Evolutionary conservation across 2,113 vertebrate genomes (phyloP).

Genomic region (Eolophus roseicapilla): DNA sequence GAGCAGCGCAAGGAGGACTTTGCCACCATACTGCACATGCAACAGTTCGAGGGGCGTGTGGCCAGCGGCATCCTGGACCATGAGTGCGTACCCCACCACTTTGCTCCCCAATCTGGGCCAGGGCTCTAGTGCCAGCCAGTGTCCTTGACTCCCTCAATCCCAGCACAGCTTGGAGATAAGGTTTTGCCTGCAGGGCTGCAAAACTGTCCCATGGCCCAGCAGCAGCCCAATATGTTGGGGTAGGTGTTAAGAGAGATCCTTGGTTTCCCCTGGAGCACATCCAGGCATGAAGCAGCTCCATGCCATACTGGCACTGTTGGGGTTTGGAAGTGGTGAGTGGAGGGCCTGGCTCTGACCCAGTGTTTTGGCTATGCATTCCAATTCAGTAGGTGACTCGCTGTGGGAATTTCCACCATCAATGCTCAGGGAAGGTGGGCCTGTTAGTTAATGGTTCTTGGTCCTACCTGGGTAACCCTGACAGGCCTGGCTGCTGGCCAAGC

Average conservation of each 20-base stretch:
- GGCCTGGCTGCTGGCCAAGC: not conserved
- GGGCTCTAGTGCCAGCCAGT: not conserved
- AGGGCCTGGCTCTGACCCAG: not conserved
- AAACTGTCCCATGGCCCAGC: not conserved
- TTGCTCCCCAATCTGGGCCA: not conserved
- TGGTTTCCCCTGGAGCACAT: not conserved
- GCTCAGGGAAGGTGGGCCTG: not conserved
- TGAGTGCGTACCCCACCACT: slow-evolving; percentile 80
- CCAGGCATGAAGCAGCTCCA: not conserved
- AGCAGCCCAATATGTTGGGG: not conserved
- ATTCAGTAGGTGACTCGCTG: not conserved
- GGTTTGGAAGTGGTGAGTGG: not conserved
- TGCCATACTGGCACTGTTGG: not conserved
- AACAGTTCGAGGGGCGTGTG: slow-evolving; percentile 89
- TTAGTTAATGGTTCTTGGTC: not conserved
- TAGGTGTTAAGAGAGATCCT: not conserved
- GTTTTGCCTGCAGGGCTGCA: not conserved
- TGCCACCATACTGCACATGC: slow-evolving; percentile 94
- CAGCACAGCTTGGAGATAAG: not conserved
- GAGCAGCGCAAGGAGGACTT: slow-evolving; percentile 97
- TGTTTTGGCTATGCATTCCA: accelerated
- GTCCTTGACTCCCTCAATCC: not conserved
- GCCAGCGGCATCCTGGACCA: slow-evolving; percentile 93
- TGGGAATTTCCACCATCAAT: not conserved
- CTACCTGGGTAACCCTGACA: not conserved